Evolutionary conservation across 2,113 vertebrate species (phyloP), one percentile per base, ranked within the genome.

Genomic region (Amazona vittata): DNA sequence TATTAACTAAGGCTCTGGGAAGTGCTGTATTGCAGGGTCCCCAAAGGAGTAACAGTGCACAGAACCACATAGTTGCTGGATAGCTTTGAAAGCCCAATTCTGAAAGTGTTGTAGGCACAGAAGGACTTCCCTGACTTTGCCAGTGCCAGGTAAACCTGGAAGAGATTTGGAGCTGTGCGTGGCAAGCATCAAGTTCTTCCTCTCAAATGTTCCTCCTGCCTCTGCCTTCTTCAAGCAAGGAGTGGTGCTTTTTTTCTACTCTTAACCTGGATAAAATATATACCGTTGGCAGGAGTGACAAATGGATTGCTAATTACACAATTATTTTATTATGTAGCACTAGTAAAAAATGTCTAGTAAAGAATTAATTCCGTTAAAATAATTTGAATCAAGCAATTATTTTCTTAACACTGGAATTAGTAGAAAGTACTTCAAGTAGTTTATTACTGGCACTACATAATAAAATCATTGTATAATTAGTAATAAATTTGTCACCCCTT

Each of bases 381-480:
- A 98, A 98, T 98, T 98, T 98, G 97, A 98, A 97, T 97, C 94
- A 81, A 98, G 97, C 98, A 98, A 98, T 98, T 98, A 98, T 98
- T 98, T 98, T 98, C 98, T 97, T 98, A 98, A 98, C 98, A 95
- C 97, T 94, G 33, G 98, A 98, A 98, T 98, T 98, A 98, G 97
- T 89, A 89, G 96, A 97, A 98, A 98, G 97, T 49, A 82, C 97
- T 98, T 97, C 91, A 97, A 98, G 98, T 97, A 98, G 94, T 98
- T 98, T 98, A 98, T 98, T 97, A 95, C 97, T 83, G 83, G 92
- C 83, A 93, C 97, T 98, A 97, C 97, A 96, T 98, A 97, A 97
- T 97, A 97, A 96, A 98, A 96, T 97, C 97, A 97, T 97, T 98
- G 97, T 98, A 74, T 97, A 98, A 98, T 98, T 98, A 98, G 98